phyloP scores from a whole-genome alignment of 2,888 invertebrate genomes.

The Boloria euphrosyne region DNA sequence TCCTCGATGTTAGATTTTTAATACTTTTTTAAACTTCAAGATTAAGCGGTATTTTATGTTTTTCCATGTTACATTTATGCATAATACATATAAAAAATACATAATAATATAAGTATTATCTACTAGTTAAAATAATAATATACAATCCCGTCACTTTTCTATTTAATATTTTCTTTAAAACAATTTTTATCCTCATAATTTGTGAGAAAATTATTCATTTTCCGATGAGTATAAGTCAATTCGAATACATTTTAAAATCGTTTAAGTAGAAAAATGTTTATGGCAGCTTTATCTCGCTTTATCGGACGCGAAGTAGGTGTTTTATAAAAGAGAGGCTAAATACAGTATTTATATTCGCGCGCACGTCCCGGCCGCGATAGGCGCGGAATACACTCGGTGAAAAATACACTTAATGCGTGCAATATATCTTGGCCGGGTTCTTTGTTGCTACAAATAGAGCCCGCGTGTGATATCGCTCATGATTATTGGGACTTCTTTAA shows the following conservation, averaged over 20 bases:
- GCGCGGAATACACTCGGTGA: conserved; percentile 14
- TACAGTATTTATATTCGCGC: conserved; percentile 36
- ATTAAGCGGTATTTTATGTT: no score
- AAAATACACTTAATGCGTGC: conserved; percentile 16
- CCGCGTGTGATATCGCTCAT: background rate
- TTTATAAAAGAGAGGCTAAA: conserved; percentile 26
- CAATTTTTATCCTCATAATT: no score
- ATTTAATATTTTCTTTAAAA: no score
- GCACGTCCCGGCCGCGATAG: conserved; percentile 26
- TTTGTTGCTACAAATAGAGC: conserved; percentile 18
- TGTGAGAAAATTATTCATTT: no score
- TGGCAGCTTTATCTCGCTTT: conserved; percentile 10
- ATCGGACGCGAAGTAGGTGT: conserved; percentile 22
- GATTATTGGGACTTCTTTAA: background rate
- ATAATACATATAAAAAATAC: no score
- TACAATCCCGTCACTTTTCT: no score
- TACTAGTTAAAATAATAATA: no score
- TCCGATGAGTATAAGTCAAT: background rate
- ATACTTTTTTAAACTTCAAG: no score
- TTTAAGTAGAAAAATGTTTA: conserved; percentile 17
- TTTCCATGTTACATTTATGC: no score
- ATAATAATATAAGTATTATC: no score
- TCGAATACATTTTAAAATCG: conserved; percentile 10
- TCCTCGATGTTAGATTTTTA: no score
- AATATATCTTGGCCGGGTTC: conserved; percentile 12